Conservation (phyloP, 2,113 vertebrate species). For the Bothrops jararaca region DNA sequence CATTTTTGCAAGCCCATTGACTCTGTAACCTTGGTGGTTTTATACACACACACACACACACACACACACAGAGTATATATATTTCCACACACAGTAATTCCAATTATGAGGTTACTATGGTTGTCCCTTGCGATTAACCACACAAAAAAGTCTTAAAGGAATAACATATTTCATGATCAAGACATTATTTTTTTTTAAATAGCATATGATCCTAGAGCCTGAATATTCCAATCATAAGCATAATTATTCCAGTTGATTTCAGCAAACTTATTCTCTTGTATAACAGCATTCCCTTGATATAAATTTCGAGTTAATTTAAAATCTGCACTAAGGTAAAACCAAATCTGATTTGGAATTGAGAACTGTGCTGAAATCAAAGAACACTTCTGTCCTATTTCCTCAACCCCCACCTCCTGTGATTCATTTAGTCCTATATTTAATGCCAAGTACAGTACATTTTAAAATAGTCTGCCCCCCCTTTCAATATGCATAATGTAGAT, state of each 20-base stretch:
- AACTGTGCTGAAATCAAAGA: not conserved
- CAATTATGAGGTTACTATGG: not conserved
- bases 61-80: rapidly evolving
- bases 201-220: not conserved
- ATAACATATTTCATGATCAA: not conserved
- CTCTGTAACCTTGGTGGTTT: not conserved
- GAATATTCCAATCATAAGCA: not conserved
- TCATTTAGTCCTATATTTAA: not conserved
- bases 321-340: not conserved
- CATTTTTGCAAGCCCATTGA: not conserved
- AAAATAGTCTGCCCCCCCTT: not conserved
- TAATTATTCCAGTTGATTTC: constrained; percentile 5
- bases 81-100: not conserved
- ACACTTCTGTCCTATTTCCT: not conserved
- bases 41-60: not conserved
- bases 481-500: constrained; percentile 1
- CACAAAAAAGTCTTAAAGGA: not conserved
- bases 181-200: not conserved
- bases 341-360: not conserved
- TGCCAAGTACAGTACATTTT: not conserved
- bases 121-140: constrained; percentile 4
- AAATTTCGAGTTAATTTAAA: not conserved
- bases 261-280: not conserved
- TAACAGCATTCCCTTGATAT: not conserved
- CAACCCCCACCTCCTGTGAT: not conserved